These are phyloP conservation scores for Choloepus didactylus DNA, from an alignment of 2,797 vertebrate species.

Conservation along the genomic window DNA sequence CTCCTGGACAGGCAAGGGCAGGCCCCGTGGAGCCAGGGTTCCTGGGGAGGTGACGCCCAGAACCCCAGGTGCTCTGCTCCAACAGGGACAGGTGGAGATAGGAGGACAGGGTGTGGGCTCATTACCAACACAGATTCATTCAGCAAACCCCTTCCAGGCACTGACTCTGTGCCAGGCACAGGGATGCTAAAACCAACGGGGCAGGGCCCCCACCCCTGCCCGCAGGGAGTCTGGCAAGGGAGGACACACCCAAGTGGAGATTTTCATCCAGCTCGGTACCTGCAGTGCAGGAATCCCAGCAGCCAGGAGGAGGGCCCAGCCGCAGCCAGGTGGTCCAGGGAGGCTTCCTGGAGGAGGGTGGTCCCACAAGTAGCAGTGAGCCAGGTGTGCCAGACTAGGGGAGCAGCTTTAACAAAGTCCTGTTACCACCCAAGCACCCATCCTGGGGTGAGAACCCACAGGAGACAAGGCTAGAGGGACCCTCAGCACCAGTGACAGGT, in stretches of 20 bases:
- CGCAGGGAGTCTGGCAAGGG: neutral
- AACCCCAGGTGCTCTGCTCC: slow-evolving; percentile 33
- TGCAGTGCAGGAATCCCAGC: neutral
- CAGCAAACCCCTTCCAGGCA: slow-evolving; percentile 61
- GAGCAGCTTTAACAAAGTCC: neutral
- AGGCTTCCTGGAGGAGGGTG: neutral
- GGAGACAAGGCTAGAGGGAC: neutral
- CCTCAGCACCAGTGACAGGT: neutral
- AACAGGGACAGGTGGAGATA: neutral
- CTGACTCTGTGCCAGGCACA: neutral
- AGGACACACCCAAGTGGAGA: neutral
- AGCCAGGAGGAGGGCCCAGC: neutral
- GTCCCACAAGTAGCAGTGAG: neutral
- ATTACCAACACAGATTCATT: neutral
- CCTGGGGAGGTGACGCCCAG: neutral
- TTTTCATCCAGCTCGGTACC: neutral
- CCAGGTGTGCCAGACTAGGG: neutral
- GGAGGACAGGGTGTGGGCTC: slow-evolving; percentile 24
- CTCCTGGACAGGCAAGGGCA: slow-evolving; percentile 1
- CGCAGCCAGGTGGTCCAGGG: neutral
- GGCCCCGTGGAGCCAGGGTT: neutral
- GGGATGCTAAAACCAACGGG: slow-evolving; percentile 35
- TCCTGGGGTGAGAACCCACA: neutral
- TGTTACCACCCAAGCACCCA: rapidly evolving
- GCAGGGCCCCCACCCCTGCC: neutral